Evolutionary conservation across 1,140 invertebrate species (phyloP), one percentile per base, ranked within the genome.

Genomic region (Monomorium pharaonis): DNA sequence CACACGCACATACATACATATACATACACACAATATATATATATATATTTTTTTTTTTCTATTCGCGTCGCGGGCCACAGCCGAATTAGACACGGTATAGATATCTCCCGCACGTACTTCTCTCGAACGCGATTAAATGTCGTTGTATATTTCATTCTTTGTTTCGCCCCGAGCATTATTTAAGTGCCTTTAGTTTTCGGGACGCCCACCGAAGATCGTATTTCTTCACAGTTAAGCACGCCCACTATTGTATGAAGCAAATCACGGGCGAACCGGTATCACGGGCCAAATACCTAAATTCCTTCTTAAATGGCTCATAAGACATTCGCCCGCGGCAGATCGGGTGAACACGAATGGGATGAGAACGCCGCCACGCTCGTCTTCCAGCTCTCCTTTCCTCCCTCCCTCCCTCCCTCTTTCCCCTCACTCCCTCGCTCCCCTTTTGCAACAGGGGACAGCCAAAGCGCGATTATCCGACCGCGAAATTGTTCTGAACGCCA

Each of bases 391-490:
- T 77, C 30, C 18, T 27, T 4, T 6, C 24, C 24, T 27, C 9
- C 2, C n/a, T 62, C 24, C 49, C 3, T 21, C 14, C 47, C 69
- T 4, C 33, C 44, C 12, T 83, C 67, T 18, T 10, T 6, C 24
- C 58, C 21, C 47, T 21, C 16, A 21, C 16, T 42, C 30, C 76
- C 27, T 84, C 27, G 14, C 7, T 24, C 21, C 30, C 27, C 49
- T 63, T 42, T n/a, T 67, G 49, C 60, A 90, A 74, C 81, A 75
- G 75, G 47, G 58, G 33, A 75, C 63, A 63, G 42, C 70, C 51
- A 65, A 74, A 65, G 58, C 76, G 89, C 65, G 87, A 90, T 90
- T 86, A 90, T 91, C 87, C 89, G 51, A 90, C 87, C 87, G 85
- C 87, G 87, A 91, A 88, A 88, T 90, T 91, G 74, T 87, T 84